Conservation (phyloP, 2,797 vertebrate species). For the Ctenochaetus hawaiiensis region DNA sequence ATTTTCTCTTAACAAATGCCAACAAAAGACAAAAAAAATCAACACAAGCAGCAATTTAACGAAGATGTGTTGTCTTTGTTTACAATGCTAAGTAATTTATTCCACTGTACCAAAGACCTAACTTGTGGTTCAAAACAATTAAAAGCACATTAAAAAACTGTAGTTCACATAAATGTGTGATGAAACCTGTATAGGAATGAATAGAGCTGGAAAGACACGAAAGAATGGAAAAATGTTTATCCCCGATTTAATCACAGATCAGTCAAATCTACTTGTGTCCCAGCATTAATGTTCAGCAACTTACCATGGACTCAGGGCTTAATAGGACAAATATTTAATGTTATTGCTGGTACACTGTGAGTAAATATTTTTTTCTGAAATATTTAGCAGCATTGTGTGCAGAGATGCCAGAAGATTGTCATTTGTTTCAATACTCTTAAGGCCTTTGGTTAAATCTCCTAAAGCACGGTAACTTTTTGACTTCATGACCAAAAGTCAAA, state of each 20-base stretch:
- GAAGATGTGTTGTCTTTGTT: not conserved
- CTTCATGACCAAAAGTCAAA: not conserved
- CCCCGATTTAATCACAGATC: conserved; percentile 54
- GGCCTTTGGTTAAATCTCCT: not conserved
- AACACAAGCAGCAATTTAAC: not conserved
- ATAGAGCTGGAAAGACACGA: not conserved
- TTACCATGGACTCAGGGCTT: conserved; percentile 36
- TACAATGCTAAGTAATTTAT: not conserved
- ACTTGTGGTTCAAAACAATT: too few relatives aligned
- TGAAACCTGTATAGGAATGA: not conserved
- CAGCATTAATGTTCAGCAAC: conserved; percentile 52
- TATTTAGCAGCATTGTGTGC: not conserved
- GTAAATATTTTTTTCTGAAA: not conserved
- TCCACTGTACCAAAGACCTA: not conserved
- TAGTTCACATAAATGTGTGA: not conserved
- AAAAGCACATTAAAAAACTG: too few relatives aligned
- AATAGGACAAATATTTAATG: conserved; percentile 35
- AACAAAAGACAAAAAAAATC: not conserved
- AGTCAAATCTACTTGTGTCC: conserved; percentile 51
- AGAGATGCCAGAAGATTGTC: not conserved
- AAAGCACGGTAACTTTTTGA: not conserved
- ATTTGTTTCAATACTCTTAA: not conserved
- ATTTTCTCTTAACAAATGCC: not conserved
- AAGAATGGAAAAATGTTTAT: conserved; percentile 30
- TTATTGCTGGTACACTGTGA: conserved; percentile 40